Conservation (phyloP, 1,140 invertebrate species). For the Cataglyphis hispanica region DNA sequence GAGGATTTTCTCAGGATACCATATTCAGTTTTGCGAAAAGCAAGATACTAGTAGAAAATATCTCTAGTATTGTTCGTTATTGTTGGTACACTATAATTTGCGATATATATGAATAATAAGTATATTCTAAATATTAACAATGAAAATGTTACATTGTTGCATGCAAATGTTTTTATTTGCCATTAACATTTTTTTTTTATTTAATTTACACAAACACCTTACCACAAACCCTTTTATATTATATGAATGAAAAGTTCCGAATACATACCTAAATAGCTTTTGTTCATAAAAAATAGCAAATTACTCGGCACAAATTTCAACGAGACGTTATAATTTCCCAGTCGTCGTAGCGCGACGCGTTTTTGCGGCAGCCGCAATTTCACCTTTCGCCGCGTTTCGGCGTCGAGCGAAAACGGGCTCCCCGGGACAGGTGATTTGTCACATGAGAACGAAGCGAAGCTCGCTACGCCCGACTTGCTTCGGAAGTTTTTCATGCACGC, state of each 20-base stretch:
- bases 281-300: not conserved
- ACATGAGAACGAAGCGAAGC: conserved; percentile 66
- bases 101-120: too few relatives aligned
- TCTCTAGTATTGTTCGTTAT: not conserved
- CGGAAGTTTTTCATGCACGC: conserved; percentile 38
- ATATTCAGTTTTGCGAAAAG: conserved; percentile 15
- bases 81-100: too few relatives aligned
- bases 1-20: conserved; percentile 26
- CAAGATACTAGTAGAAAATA: not conserved
- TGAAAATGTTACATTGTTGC: not conserved
- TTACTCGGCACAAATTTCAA: conserved; percentile 11
- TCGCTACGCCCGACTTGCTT: conserved; percentile 55
- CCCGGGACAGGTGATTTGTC: conserved; percentile 66
- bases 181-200: not conserved
- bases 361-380: conserved; percentile 49
- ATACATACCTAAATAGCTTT: not conserved
- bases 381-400: conserved; percentile 50
- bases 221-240: too few relatives aligned
- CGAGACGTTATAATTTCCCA: conserved; percentile 3
- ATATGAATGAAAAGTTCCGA: not conserved
- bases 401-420: conserved; percentile 40
- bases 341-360: conserved; percentile 21
- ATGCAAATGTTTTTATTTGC: not conserved
- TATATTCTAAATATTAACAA: not conserved
- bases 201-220: too few relatives aligned